Conservation (phyloP, 2,797 vertebrate species). For the Meda fulgida region DNA sequence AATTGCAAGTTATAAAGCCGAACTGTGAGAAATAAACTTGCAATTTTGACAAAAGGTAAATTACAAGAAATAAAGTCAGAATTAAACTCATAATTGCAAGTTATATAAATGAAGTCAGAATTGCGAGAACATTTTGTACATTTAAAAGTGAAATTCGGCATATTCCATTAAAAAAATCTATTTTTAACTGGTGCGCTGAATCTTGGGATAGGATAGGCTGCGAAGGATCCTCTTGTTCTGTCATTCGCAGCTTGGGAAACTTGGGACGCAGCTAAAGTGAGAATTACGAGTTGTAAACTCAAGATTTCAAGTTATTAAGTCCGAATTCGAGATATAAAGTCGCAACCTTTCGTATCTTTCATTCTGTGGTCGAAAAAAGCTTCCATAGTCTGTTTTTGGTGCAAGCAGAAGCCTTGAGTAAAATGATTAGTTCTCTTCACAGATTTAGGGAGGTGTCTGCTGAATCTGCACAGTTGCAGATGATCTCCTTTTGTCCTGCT, state of each 20-base stretch:
- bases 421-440: neutral
- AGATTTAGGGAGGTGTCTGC: conserved; percentile 7
- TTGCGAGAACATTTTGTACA: neutral
- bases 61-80: neutral
- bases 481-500: conserved; percentile 72
- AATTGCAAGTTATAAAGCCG: no score
- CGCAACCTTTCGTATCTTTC: no score
- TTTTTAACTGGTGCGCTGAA: neutral
- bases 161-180: neutral
- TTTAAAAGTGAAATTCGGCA: neutral
- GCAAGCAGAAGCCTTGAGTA: neutral
- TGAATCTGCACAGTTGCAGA: neutral
- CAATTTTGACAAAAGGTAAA: neutral
- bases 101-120: neutral
- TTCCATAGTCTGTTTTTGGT: neutral
- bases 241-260: neutral
- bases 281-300: neutral
- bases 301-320: no score
- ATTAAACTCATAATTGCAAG: neutral
- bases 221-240: neutral
- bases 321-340: neutral
- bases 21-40: no score
- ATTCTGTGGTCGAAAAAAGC: neutral
- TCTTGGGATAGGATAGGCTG: neutral
- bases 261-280: neutral